A percentile compares a stretch with the other conserved stretches of the same genome.
Evolutionary conservation across 2,888 invertebrate species (phyloP).

Genomic region (Malacosoma neustria): DNA sequence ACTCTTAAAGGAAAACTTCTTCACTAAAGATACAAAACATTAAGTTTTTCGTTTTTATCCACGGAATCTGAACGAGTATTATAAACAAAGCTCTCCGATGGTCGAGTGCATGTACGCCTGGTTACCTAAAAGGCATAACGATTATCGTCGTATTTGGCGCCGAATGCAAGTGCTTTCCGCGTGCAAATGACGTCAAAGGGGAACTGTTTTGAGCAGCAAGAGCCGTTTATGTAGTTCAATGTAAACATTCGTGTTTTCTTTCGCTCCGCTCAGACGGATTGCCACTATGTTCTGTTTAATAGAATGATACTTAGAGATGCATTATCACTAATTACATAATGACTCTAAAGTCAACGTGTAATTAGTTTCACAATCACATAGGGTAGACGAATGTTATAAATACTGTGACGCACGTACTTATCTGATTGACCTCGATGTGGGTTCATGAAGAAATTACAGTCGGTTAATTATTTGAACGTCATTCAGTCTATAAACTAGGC

Average conservation of each 20-base stretch:
- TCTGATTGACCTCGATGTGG: conserved; percentile 50
- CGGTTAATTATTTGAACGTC: conserved; percentile 23
- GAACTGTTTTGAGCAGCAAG: conserved; percentile 42
- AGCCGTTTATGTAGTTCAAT: conserved; percentile 35
- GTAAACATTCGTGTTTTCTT: conserved; percentile 47
- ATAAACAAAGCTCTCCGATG: background rate
- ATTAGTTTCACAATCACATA: background rate
- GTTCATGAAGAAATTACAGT: conserved; percentile 44
- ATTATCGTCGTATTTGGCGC: conserved; percentile 20
- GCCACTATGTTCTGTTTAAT: conserved; percentile 1
- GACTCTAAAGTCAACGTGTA: background rate
- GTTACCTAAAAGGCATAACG: conserved; percentile 16
- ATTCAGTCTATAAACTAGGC: no score
- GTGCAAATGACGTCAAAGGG: conserved; percentile 43
- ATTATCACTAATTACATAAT: background rate
- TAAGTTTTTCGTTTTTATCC: no score
- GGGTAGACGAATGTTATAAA: background rate
- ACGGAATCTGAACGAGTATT: background rate
- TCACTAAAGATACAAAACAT: no score
- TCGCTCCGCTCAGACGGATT: conserved; percentile 18
- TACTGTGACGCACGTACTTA: conserved; percentile 48
- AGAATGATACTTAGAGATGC: background rate
- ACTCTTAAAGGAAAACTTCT: no score
- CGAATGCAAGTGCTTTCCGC: conserved; percentile 22
- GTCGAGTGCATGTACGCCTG: conserved; percentile 2